phyloP scores from a whole-genome alignment of 2,888 invertebrate genomes.

The Ctenicera cuprea region DNA sequence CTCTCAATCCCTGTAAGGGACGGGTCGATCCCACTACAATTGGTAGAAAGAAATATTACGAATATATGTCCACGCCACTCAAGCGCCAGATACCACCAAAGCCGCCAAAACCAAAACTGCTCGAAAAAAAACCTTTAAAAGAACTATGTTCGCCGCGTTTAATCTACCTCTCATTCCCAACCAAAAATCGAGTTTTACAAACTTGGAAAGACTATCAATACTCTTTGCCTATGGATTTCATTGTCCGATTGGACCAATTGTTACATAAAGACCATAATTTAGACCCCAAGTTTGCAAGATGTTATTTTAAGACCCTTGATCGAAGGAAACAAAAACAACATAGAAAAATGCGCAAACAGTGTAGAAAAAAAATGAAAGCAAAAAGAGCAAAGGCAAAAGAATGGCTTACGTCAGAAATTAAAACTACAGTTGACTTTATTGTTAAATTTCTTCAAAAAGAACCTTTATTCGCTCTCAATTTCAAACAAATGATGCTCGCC shows the following conservation, averaged over 20 bases:
- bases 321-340: conserved; percentile 55
- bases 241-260: conserved; percentile 63
- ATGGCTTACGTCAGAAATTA: conserved; percentile 55
- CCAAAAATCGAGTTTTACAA: conserved; percentile 61
- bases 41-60: conserved; percentile 22
- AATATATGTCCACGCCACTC: conserved; percentile 9
- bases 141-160: conserved; percentile 65
- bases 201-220: conserved; percentile 64
- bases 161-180: conserved; percentile 64
- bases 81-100: too few relatives aligned
- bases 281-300: conserved; percentile 64
- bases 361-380: conserved; percentile 51
- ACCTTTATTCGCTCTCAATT: conserved; percentile 63
- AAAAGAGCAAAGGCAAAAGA: conserved; percentile 53
- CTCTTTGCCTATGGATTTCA: conserved; percentile 60
- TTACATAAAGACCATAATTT: conserved; percentile 65
- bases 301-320: conserved; percentile 65
- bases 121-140: too few relatives aligned
- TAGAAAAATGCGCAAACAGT: conserved; percentile 52
- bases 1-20: not conserved
- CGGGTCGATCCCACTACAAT: conserved; percentile 14
- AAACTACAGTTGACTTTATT: conserved; percentile 52
- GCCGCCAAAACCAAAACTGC: too few relatives aligned
- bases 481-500: conserved; percentile 65
- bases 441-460: conserved; percentile 62